Evolutionary conservation across 1,140 invertebrate species (phyloP).

Genomic region (Pectinophora gossypiella): DNA sequence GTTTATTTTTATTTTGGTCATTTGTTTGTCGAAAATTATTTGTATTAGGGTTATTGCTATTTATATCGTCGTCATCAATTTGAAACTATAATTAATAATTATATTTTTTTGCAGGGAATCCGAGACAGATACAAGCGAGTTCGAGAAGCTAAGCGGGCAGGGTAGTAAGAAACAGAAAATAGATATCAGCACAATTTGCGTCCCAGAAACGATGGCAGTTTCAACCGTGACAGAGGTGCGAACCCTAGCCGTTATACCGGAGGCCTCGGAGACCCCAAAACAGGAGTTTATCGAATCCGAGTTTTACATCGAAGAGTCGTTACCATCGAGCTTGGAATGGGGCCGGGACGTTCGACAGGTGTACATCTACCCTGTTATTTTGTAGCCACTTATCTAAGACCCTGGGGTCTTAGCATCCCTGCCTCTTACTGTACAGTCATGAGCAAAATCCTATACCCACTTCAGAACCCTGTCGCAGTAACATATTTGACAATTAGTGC

Average conservation of each 20-base stretch:
- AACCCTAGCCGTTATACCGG: slow-evolving; percentile 47
- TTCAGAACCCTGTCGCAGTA: too few relatives aligned
- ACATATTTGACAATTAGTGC: too few relatives aligned
- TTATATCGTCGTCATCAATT: too few relatives aligned
- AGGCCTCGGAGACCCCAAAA: slow-evolving; percentile 33
- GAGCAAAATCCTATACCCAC: too few relatives aligned
- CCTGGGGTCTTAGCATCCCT: too few relatives aligned
- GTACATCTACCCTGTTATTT: slow-evolving; percentile 20
- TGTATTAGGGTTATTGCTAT: too few relatives aligned
- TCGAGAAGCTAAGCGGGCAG: slow-evolving; percentile 83
- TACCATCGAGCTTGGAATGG: slow-evolving; percentile 82
- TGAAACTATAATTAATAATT: too few relatives aligned
- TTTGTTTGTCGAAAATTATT: too few relatives aligned
- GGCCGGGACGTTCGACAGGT: slow-evolving; percentile 71
- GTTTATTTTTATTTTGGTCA: too few relatives aligned
- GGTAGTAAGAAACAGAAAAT: slow-evolving; percentile 62
- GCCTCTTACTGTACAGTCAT: too few relatives aligned
- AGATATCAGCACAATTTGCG: slow-evolving; percentile 46
- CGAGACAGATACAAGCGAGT: slow-evolving; percentile 89
- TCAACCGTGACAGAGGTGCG: slow-evolving; percentile 62
- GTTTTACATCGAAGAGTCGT: slow-evolving; percentile 91
- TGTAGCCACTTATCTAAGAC: neutral
- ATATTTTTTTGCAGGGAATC: too few relatives aligned
- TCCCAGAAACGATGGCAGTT: slow-evolving; percentile 45
- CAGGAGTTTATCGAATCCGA: slow-evolving; percentile 86